These are phyloP conservation scores for Pogoniulus pusillus DNA, from an alignment of 2,797 vertebrate species.

Conservation along the genomic window DNA sequence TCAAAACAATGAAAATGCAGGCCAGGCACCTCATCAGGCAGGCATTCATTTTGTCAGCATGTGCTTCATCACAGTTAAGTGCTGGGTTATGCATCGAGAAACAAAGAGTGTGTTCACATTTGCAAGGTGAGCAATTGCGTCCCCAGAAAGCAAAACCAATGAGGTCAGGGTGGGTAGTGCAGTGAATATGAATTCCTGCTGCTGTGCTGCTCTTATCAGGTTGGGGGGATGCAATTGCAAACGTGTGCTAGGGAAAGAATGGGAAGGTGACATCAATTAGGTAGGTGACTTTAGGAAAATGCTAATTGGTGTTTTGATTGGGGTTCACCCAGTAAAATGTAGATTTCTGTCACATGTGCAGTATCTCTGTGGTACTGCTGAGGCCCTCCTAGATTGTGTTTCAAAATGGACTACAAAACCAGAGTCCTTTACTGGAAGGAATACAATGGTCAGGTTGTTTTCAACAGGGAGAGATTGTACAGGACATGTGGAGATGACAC, in stretches of 20 bases:
- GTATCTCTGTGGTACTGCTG: neutral
- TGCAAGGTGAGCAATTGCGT: constrained; percentile 17
- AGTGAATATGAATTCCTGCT: neutral
- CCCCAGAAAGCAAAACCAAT: neutral
- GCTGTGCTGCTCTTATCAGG: neutral
- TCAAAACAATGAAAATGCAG: constrained; percentile 24
- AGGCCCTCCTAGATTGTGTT: neutral
- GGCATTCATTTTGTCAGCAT: constrained; percentile 17
- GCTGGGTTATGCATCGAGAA: constrained; percentile 29
- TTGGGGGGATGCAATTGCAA: neutral
- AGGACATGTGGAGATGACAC: neutral
- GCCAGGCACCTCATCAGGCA: constrained; percentile 3
- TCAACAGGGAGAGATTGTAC: neutral
- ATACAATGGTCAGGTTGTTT: neutral
- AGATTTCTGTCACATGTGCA: fast-evolving
- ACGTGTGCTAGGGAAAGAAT: neutral
- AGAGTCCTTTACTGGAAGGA: neutral
- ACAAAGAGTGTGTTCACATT: constrained; percentile 27
- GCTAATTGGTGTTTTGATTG: neutral
- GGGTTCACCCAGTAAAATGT: neutral
- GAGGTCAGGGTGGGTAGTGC: neutral
- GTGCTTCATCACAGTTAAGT: constrained; percentile 47
- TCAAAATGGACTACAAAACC: neutral
- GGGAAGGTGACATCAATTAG: neutral
- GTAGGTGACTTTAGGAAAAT: neutral